phyloP scores from a whole-genome alignment of 37 sponge, comb jelly and placozoan genomes.

The Ephydatia muelleri region DNA sequence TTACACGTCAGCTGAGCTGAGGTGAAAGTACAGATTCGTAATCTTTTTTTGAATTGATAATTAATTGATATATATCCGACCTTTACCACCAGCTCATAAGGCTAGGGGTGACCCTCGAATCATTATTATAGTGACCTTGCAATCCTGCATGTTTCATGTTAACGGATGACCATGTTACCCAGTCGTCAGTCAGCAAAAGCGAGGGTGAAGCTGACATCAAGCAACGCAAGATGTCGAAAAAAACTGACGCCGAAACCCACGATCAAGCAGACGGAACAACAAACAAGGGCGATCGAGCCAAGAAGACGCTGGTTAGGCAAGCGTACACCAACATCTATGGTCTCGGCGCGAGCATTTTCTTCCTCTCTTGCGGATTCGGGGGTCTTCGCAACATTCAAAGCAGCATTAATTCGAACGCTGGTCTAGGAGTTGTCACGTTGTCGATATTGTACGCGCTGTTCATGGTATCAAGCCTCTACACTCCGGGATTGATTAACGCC shows the following conservation, averaged over 20 bases:
- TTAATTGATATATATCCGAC: too few relatives aligned
- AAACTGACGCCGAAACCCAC: neutral
- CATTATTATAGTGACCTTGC: neutral
- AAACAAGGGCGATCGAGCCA: neutral
- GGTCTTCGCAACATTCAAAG: constrained; percentile 24
- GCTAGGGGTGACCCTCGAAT: neutral
- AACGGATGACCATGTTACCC: neutral
- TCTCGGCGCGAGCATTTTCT: constrained; percentile 8
- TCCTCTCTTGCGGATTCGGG: neutral
- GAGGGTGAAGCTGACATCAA: neutral
- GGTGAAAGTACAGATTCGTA: too few relatives aligned
- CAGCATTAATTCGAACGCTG: constrained; percentile 22
- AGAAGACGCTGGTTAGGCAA: neutral
- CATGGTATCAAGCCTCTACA: constrained; percentile 1
- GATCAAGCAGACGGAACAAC: neutral
- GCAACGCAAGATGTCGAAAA: neutral
- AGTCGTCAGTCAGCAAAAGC: neutral
- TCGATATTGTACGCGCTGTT: constrained; percentile 23
- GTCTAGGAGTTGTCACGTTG: constrained; percentile 20
- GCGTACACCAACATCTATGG: constrained; percentile 40
- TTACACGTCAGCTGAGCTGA: too few relatives aligned
- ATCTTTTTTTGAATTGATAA: too few relatives aligned
- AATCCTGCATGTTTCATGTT: neutral
- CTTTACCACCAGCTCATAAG: too few relatives aligned
- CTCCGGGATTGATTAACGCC: neutral